phyloP scores from a whole-genome alignment of 1,140 invertebrate species.

The Megathymus violae region DNA sequence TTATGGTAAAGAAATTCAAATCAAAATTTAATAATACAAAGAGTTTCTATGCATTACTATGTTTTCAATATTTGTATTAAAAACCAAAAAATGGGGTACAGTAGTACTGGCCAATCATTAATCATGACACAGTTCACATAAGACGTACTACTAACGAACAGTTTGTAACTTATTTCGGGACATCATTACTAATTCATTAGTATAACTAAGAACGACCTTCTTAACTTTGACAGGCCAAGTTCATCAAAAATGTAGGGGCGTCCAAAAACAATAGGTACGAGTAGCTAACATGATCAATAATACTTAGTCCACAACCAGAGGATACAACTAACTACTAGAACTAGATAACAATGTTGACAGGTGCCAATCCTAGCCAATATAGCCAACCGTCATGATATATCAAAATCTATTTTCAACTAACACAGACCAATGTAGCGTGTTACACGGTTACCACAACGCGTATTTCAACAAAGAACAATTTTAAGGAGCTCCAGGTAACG shows the following conservation, averaged over 20 bases:
- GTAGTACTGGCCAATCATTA: too few species aligned
- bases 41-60: too few species aligned
- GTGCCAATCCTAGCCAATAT: conserved; percentile 41
- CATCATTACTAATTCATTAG: neutral
- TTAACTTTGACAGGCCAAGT: conserved; percentile 25
- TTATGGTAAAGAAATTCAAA: too few species aligned
- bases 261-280: conserved; percentile 43
- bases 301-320: conserved; percentile 39
- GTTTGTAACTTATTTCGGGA: neutral
- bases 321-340: too few species aligned
- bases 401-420: conserved; percentile 6
- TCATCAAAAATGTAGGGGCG: conserved; percentile 42
- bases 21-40: too few species aligned
- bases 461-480: conserved; percentile 53
- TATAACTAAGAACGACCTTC: conserved; percentile 9
- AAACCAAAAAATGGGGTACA: too few species aligned
- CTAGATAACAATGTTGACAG: conserved; percentile 45
- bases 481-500: conserved; percentile 52
- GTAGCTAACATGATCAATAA: conserved; percentile 51
- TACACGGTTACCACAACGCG: conserved; percentile 35
- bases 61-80: too few species aligned
- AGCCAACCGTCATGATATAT: conserved; percentile 13
- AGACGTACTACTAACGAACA: neutral
- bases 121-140: neutral
- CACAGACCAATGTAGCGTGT: conserved; percentile 7